phyloP scores from a whole-genome alignment of 2,113 vertebrate genomes.

The Ceyx melanurus region DNA sequence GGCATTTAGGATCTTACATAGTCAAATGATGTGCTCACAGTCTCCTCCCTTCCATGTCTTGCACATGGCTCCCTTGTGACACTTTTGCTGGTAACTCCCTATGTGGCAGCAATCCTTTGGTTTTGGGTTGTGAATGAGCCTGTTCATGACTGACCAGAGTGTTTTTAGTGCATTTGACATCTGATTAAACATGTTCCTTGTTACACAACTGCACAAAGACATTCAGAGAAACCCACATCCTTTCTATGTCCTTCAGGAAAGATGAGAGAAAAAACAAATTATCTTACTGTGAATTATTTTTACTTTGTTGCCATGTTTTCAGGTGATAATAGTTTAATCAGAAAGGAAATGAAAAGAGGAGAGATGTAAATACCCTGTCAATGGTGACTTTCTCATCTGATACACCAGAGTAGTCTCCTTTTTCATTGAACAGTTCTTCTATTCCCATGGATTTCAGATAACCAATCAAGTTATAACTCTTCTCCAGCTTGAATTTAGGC shows the following conservation, averaged over 20 bases:
- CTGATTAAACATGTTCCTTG: background rate
- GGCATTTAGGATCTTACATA: background rate
- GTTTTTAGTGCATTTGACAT: background rate
- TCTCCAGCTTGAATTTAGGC: constrained; percentile 93
- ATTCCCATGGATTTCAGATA: constrained; percentile 88
- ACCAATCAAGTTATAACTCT: constrained; percentile 88
- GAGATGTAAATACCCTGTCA: constrained; percentile 79
- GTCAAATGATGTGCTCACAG: background rate
- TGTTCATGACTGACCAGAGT: background rate
- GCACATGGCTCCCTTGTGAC: background rate
- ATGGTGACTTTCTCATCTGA: constrained; percentile 84
- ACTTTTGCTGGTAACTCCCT: too few species aligned
- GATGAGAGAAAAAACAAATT: background rate
- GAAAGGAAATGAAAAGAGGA: background rate
- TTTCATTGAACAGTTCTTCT: constrained; percentile 81
- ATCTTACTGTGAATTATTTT: background rate
- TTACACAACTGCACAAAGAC: background rate
- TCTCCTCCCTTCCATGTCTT: fast-evolving
- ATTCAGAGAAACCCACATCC: background rate
- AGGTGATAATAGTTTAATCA: background rate
- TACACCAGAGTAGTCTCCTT: constrained; percentile 86
- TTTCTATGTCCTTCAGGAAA: background rate
- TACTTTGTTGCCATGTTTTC: background rate
- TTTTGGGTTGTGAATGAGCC: background rate
- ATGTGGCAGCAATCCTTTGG: background rate